A percentile compares a stretch with the other conserved stretches of the same genome.
Evolutionary conservation across 1,140 invertebrate species (phyloP).

Genomic region (Pectinophora gossypiella): DNA sequence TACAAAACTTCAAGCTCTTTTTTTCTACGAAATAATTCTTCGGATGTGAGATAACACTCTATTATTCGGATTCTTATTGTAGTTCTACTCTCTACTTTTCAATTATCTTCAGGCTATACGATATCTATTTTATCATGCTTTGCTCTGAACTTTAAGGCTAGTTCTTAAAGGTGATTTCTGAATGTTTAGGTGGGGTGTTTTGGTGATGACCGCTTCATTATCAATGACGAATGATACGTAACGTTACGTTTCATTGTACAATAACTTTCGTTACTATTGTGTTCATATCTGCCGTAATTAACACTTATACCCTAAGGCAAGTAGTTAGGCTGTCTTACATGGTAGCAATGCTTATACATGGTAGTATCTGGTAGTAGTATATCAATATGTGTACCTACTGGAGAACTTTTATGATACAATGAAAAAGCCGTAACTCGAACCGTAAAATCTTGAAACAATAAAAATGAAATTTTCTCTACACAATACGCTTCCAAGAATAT

Average conservation of each 20-base stretch:
- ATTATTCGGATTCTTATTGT: neutral
- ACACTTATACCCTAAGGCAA: neutral
- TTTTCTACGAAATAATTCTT: neutral
- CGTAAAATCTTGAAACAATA: too few species aligned
- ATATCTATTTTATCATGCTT: too few species aligned
- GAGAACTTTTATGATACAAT: too few species aligned
- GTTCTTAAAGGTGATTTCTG: neutral
- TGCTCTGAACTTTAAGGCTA: too few species aligned
- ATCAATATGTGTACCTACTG: too few species aligned
- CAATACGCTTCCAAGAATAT: too few species aligned
- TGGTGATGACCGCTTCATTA: conserved; percentile 18
- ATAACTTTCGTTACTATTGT: conserved; percentile 51
- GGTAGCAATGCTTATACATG: too few species aligned
- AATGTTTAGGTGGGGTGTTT: neutral
- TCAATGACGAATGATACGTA: conserved; percentile 35
- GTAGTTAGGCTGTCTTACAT: too few species aligned
- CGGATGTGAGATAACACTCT: neutral
- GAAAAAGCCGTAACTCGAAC: too few species aligned
- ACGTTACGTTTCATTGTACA: conserved; percentile 42
- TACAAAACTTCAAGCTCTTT: too few species aligned
- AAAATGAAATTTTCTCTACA: too few species aligned
- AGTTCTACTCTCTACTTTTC: neutral
- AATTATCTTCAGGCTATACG: neutral
- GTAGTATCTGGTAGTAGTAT: too few species aligned
- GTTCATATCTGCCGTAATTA: conserved; percentile 36